These are phyloP conservation scores for Ciconia stormi DNA, from an alignment of 2,113 vertebrate species.

Conservation along the genomic window DNA sequence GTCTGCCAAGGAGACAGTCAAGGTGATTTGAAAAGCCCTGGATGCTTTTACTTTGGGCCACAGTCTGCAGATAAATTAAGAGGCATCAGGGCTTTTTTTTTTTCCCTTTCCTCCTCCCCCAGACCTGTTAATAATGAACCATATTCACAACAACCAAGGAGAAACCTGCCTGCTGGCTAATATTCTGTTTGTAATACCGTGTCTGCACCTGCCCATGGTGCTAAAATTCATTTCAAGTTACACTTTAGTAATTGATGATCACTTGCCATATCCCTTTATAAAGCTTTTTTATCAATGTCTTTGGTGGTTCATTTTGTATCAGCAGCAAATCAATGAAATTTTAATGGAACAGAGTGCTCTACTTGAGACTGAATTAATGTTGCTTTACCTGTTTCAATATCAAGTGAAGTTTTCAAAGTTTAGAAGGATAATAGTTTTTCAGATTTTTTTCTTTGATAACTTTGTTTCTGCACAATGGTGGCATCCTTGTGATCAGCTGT, in stretches of 20 bases:
- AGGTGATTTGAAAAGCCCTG: not conserved
- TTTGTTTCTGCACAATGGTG: not conserved
- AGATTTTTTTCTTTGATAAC: not conserved
- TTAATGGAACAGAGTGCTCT: conserved; percentile 34
- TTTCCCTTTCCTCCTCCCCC: not conserved
- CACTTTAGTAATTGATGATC: conserved; percentile 48
- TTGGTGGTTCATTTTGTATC: conserved; percentile 49
- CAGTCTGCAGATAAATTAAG: not conserved
- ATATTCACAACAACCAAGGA: not conserved
- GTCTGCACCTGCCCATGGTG: not conserved
- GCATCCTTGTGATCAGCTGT: not conserved
- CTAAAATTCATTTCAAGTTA: conserved; percentile 28
- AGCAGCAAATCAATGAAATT: conserved; percentile 28
- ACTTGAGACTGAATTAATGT: conserved; percentile 32
- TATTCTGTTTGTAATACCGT: not conserved
- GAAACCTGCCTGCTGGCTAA: conserved; percentile 9
- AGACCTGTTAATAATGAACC: conserved; percentile 31
- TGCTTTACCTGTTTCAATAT: conserved; percentile 24
- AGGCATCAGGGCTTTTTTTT: not conserved
- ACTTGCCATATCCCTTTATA: conserved; percentile 40
- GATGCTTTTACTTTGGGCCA: conserved; percentile 1
- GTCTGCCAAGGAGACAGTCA: conserved; percentile 14
- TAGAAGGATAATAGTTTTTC: not conserved
- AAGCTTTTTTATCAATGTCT: conserved; percentile 49
- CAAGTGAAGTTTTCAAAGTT: conserved; percentile 6